phyloP scores from a whole-genome alignment of 2,113 vertebrate species.

The Oryzias melastigma region DNA sequence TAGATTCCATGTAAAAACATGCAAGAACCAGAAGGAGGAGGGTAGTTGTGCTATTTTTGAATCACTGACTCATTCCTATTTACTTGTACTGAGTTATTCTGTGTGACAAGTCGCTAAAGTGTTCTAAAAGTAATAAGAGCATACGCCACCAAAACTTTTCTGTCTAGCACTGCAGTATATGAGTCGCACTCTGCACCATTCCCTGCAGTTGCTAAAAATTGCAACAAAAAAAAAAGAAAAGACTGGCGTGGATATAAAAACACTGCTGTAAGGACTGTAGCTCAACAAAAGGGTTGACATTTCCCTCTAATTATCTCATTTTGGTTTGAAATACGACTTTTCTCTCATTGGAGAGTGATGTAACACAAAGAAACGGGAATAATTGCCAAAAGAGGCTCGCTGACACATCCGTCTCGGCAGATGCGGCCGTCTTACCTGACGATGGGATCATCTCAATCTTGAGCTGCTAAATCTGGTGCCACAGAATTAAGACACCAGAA shows the following conservation, averaged over 20 bases:
- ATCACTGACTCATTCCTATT: conserved; percentile 56
- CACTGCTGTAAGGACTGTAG: conserved; percentile 10
- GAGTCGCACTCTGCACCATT: neutral
- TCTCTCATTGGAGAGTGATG: conserved; percentile 13
- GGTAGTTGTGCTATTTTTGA: conserved; percentile 54
- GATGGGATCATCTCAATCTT: conserved; percentile 28
- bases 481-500: conserved; percentile 41
- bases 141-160: conserved; percentile 14
- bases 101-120: conserved; percentile 32
- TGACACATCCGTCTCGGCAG: conserved; percentile 6
- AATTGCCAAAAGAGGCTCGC: conserved; percentile 14
- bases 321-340: conserved; percentile 17
- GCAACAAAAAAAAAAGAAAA: conserved; percentile 24
- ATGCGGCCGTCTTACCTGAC: conserved; percentile 15
- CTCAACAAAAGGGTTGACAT: conserved; percentile 26
- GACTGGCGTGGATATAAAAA: conserved; percentile 42
- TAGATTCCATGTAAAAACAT: conserved; percentile 42
- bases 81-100: conserved; percentile 22
- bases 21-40: conserved; percentile 44
- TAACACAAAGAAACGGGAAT: conserved; percentile 12
- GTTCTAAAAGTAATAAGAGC: conserved; percentile 21
- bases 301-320: conserved; percentile 20
- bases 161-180: conserved; percentile 18
- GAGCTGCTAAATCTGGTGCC: conserved; percentile 22
- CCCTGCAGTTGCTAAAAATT: conserved; percentile 24